A percentile compares a stretch with the other conserved stretches of the same genome.
These are phyloP conservation scores for Plebejus argus DNA, from an alignment of 2,888 invertebrate genomes.

Conservation along the genomic window DNA sequence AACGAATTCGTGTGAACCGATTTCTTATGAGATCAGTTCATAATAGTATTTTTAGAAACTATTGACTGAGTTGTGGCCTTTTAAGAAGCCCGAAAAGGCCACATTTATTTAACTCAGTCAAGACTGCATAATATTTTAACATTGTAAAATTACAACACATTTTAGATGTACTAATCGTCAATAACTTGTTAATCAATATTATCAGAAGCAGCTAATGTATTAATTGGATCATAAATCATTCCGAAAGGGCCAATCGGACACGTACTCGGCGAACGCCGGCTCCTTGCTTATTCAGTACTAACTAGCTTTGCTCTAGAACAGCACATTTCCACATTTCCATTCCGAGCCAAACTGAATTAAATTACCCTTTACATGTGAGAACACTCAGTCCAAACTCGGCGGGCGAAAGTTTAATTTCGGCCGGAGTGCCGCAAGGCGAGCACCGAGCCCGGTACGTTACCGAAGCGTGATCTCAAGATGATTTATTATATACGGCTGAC, in stretches of 20 bases:
- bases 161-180: conserved; percentile 36
- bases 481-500: conserved; percentile 77
- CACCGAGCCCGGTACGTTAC: conserved; percentile 55
- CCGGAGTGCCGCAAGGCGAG: conserved; percentile 46
- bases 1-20: no score
- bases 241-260: conserved; percentile 45
- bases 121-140: no score
- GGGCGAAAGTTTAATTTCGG: conserved; percentile 44
- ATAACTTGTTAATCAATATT: conserved; percentile 55
- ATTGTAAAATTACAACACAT: conserved; percentile 7
- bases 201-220: conserved; percentile 60
- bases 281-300: conserved; percentile 71
- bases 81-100: no score
- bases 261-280: conserved; percentile 60
- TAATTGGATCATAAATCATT: conserved; percentile 77
- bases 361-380: conserved; percentile 33
- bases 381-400: conserved; percentile 44
- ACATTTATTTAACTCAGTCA: no score
- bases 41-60: no score
- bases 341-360: conserved; percentile 48
- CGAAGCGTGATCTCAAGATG: conserved; percentile 75
- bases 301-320: conserved; percentile 62
- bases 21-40: no score
- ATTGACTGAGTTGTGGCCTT: no score
- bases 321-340: conserved; percentile 57